Conservation (phyloP, 2,888 invertebrate genomes). For the Stenotaenia linearis region DNA sequence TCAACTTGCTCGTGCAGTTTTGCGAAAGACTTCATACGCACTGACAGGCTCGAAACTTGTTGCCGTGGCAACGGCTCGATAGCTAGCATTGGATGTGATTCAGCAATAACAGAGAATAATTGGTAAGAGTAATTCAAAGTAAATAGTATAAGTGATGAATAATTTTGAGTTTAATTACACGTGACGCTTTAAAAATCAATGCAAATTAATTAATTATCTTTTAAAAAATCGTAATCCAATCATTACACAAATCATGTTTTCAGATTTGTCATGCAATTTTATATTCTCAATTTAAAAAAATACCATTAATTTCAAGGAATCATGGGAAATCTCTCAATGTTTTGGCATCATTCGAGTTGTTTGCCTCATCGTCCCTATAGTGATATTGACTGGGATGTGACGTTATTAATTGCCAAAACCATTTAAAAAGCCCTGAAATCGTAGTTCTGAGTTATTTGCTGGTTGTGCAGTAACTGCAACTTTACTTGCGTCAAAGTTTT, state of each 20-base stretch:
- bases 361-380: constrained; percentile 16
- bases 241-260: neutral
- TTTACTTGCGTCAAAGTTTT: neutral
- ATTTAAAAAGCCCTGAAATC: neutral
- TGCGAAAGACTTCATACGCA: neutral
- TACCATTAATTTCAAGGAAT: neutral
- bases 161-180: too few species aligned
- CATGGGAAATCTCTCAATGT: neutral
- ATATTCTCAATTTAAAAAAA: neutral
- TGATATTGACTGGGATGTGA: constrained; percentile 21
- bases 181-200: too few species aligned
- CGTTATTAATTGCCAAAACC: neutral
- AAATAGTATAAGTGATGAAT: too few species aligned
- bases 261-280: neutral
- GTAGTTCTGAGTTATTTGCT: neutral
- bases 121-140: neutral
- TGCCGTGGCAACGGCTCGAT: neutral
- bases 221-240: too few species aligned
- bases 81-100: neutral
- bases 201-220: too few species aligned
- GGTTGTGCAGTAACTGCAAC: neutral
- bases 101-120: neutral
- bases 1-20: neutral
- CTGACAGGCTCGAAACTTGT: neutral
- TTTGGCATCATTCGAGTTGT: constrained; percentile 4